phyloP scores from a whole-genome alignment of 2,888 invertebrate genomes.

The Caenorhabditis sinica region DNA sequence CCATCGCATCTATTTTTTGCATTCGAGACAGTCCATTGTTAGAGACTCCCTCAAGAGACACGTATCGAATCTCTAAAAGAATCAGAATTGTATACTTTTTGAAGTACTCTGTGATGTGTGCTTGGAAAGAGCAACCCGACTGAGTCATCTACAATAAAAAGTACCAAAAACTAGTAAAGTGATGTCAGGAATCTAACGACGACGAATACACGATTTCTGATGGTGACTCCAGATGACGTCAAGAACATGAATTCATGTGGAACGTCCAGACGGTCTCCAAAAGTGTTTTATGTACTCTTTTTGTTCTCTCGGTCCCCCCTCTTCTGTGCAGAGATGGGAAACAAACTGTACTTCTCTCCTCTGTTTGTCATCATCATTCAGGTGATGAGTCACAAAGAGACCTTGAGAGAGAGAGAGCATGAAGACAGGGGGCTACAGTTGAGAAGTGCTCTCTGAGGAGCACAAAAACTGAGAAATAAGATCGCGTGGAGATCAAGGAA shows the following conservation, averaged over 20 bases:
- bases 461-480: not conserved
- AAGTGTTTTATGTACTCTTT: slow-evolving; percentile 37
- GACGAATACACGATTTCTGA: not conserved
- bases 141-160: slow-evolving; percentile 1
- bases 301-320: not conserved
- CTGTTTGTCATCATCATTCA: slow-evolving; percentile 52
- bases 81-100: not conserved
- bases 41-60: not conserved
- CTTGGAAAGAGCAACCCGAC: not conserved
- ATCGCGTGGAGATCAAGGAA: slow-evolving; percentile 11
- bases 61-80: slow-evolving; percentile 10
- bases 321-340: not conserved
- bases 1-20: not conserved
- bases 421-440: too few relatives aligned
- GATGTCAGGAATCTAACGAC: too few relatives aligned
- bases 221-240: slow-evolving; percentile 19
- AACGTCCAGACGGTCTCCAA: not conserved
- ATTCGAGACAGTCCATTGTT: slow-evolving; percentile 8
- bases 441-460: not conserved
- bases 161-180: slow-evolving; percentile 1
- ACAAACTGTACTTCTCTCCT: slow-evolving; percentile 5
- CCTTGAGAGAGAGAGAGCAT: not conserved
- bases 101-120: slow-evolving; percentile 7
- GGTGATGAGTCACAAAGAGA: slow-evolving; percentile 21
- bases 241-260: slow-evolving; percentile 24